A percentile compares a stretch with the other conserved stretches of the same genome.
phyloP scores from a whole-genome alignment of 1,140 invertebrate species.

The Oreohelix idahoensis region DNA sequence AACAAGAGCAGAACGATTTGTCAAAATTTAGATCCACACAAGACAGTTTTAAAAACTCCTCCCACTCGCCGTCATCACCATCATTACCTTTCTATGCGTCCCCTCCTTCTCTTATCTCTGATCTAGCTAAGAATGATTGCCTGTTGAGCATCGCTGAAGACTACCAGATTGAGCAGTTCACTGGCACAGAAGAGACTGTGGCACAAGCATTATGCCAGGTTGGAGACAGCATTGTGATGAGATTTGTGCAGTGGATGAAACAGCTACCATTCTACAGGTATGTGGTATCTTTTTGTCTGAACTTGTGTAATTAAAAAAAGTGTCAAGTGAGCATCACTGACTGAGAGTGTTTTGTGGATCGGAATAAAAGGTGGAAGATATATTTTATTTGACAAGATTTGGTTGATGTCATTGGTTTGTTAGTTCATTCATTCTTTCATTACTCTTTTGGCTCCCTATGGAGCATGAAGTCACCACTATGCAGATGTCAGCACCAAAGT shows the following conservation, averaged over 20 bases:
- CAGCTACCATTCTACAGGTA: slow-evolving; percentile 91
- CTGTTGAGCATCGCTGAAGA: slow-evolving; percentile 56
- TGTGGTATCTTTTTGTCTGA: slow-evolving; percentile 79
- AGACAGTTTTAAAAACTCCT: background rate
- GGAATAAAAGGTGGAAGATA: too few species aligned
- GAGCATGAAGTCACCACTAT: too few species aligned
- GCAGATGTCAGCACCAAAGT: too few species aligned
- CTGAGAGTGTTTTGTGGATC: too few species aligned
- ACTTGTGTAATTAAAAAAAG: background rate
- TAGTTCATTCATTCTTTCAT: too few species aligned
- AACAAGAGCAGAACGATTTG: slow-evolving; percentile 8
- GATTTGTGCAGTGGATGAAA: slow-evolving; percentile 98
- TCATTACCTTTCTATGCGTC: slow-evolving; percentile 15
- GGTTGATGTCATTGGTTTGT: too few species aligned
- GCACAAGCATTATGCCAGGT: slow-evolving; percentile 94
- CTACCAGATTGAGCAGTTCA: slow-evolving; percentile 89
- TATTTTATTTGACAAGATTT: too few species aligned
- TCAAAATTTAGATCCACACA: background rate
- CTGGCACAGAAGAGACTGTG: slow-evolving; percentile 91
- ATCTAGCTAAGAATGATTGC: slow-evolving; percentile 50
- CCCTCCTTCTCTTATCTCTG: slow-evolving; percentile 39
- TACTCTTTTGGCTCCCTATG: too few species aligned
- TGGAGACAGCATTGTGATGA: slow-evolving; percentile 95
- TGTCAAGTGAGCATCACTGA: too few species aligned
- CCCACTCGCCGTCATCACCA: background rate